Conservation (phyloP, 2,113 vertebrate species). For the Pseudopipra pipra region DNA sequence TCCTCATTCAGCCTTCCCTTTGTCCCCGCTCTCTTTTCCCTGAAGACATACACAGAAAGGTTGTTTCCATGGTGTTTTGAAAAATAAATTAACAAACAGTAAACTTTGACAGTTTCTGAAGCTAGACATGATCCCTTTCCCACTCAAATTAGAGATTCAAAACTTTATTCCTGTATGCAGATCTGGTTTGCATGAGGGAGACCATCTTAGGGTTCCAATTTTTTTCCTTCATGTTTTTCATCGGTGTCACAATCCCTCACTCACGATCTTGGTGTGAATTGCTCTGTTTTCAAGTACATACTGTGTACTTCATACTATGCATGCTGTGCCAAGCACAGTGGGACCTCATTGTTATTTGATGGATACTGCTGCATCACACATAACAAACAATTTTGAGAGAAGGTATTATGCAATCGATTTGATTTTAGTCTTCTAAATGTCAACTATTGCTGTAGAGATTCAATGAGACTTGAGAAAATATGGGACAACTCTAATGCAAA, state of each 20-base stretch:
- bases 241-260: not conserved
- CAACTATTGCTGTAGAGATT: not conserved
- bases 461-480: not conserved
- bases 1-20: not conserved
- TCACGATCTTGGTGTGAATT: accelerated
- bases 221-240: not conserved
- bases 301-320: not conserved
- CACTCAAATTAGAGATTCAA: not conserved
- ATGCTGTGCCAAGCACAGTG: not conserved
- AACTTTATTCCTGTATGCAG: not conserved
- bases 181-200: not conserved
- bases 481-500: not conserved
- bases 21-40: not conserved
- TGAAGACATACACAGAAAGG: not conserved
- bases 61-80: not conserved
- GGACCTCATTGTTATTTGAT: not conserved
- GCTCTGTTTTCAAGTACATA: not conserved
- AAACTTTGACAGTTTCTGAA: not conserved
- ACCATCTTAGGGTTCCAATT: not conserved
- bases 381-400: not conserved
- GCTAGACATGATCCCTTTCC: too few relatives aligned
- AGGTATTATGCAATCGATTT: not conserved
- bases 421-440: not conserved
- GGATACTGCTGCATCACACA: not conserved
- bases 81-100: not conserved